Evolutionary conservation across 2,888 invertebrate genomes (phyloP).

Genomic region (Halictus quadricinctus): DNA sequence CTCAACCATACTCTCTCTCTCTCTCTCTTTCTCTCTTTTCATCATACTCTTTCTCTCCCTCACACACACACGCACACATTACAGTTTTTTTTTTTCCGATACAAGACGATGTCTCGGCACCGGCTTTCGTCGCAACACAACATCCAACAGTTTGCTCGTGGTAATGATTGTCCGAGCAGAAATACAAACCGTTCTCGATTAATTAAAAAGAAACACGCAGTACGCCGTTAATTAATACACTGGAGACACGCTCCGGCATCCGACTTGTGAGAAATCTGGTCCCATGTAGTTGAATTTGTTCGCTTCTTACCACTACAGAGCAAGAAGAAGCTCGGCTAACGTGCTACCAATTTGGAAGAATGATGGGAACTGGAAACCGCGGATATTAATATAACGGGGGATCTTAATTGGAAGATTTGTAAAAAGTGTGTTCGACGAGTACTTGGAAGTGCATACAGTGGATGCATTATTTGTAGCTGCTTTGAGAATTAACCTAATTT

Average conservation of each 20-base stretch:
- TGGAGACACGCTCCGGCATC: neutral
- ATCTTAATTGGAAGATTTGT: neutral
- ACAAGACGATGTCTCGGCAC: no score
- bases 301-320: neutral
- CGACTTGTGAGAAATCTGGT: constrained; percentile 1
- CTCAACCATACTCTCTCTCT: no score
- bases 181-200: constrained; percentile 41
- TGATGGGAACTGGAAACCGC: neutral
- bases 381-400: neutral
- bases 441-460: neutral
- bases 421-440: neutral
- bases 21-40: no score
- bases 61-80: no score
- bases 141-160: neutral
- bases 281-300: neutral
- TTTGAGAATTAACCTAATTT: neutral
- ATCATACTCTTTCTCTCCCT: no score
- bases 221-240: constrained; percentile 61
- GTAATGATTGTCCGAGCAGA: constrained; percentile 24
- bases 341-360: constrained; percentile 1
- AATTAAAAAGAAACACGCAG: constrained; percentile 68
- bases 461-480: neutral
- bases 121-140: no score
- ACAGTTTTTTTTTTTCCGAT: no score
- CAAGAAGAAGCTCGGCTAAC: neutral